phyloP scores from a whole-genome alignment of 2,113 vertebrate species.

The Dendrocopos noguchii region DNA sequence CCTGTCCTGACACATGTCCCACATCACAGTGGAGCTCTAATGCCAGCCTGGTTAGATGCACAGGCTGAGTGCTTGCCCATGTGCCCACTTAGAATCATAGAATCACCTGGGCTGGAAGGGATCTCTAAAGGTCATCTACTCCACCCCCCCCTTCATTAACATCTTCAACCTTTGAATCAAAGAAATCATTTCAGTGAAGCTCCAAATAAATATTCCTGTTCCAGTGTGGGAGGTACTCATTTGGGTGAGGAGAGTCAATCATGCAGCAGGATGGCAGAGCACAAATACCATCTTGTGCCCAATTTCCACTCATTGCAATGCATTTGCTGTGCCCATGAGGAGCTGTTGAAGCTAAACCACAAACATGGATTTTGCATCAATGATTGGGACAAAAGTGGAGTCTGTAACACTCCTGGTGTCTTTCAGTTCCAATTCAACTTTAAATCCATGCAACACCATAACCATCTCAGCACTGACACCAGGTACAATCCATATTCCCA shows the following conservation, averaged over 20 bases:
- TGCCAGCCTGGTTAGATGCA: not conserved
- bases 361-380: not conserved
- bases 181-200: not conserved
- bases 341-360: not conserved
- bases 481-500: not conserved
- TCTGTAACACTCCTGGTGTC: not conserved
- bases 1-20: not conserved
- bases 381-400: not conserved
- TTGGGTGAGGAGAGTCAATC: not conserved
- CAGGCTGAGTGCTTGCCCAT: not conserved
- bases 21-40: not conserved
- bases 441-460: not conserved
- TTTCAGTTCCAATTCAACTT: not conserved
- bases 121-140: no score
- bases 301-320: not conserved
- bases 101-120: no score
- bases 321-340: not conserved
- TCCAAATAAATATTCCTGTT: not conserved
- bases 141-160: not conserved
- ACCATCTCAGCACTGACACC: not conserved
- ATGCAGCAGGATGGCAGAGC: not conserved
- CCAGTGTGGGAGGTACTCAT: not conserved
- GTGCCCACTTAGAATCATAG: not conserved
- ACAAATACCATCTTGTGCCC: not conserved
- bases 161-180: not conserved